Evolutionary conservation across 2,113 vertebrate species (phyloP), one percentile per base, ranked within the genome.

Genomic region (Cynocephalus volans): DNA sequence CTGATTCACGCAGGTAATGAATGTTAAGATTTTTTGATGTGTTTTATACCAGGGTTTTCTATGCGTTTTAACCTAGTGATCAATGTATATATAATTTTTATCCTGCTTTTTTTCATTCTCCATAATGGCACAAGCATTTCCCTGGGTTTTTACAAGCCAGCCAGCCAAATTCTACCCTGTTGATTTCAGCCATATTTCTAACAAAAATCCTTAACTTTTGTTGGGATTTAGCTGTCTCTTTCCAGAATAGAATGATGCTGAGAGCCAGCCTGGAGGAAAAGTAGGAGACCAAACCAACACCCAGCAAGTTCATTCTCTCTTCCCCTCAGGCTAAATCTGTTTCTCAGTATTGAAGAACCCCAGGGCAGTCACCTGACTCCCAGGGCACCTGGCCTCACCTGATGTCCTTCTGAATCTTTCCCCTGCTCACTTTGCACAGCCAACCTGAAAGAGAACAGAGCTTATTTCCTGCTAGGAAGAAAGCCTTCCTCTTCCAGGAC

Each of bases 141-240:
- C 73, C 41, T 82, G 62, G 6, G 8, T 90, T 93, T 96, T 93
- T 79, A 72, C n/a, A 62, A 72, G 58, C 10, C 41, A 93, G n/a
- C 1, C 36, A 64, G 14, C 90, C 95, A 80, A 94, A 82, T 81
- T 79, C 79, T 87, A 75, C 60, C 26, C 24, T 33, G 23, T n/a
- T 84, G 24, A 87, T 80, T 90, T 90, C 18, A 95, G 23, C n/a
- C 17, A 65, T 60, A 14, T 33, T 80, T 88, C 31, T 69, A 90
- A 90, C 31, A 69, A 72, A 93, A 93, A 26, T 62, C 33, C 54
- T 88, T 73, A 67, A 36, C 28, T 80, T 75, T 48, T 41, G 85
- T 58, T 60, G 48, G 31, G 41, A 80, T 85, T 84, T 93, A 72
- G 24, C 54, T 69, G 6, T 62, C 31, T 91, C 54, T 67, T 96